phyloP scores from a whole-genome alignment of 2,888 invertebrate species.

The Rhabditophanes sp. region DNA sequence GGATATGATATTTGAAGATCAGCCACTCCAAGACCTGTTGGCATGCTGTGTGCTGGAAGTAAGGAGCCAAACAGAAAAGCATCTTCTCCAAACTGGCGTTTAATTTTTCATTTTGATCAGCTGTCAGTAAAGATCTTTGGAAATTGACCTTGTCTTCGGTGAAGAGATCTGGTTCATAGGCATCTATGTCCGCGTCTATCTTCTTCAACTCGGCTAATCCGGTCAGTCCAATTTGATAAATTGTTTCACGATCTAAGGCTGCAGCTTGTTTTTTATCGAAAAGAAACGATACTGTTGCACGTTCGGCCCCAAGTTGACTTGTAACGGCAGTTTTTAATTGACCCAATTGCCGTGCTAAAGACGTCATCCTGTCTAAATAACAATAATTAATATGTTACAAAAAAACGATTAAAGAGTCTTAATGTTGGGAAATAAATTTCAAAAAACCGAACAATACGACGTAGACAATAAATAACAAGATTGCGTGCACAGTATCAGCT shows the following conservation, averaged over 20 bases:
- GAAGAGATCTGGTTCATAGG: constrained; percentile 64
- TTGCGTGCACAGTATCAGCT: too few species aligned
- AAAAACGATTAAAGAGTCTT: too few species aligned
- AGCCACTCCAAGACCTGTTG: constrained; percentile 91
- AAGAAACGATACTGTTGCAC: constrained; percentile 58
- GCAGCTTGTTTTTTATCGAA: constrained; percentile 81
- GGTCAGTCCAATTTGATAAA: constrained; percentile 65
- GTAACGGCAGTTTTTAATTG: constrained; percentile 45
- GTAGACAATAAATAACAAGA: too few species aligned
- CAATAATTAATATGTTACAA: constrained; percentile 3
- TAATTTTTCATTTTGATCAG: constrained; percentile 61
- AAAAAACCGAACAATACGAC: too few species aligned
- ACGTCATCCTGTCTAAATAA: constrained; percentile 38
- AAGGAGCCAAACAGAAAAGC: constrained; percentile 64
- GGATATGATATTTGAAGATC: constrained; percentile 59
- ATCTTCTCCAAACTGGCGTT: constrained; percentile 63
- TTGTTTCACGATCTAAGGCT: constrained; percentile 63
- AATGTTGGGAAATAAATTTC: too few species aligned
- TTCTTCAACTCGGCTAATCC: constrained; percentile 68
- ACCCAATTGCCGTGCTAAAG: constrained; percentile 46
- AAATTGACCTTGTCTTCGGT: constrained; percentile 60
- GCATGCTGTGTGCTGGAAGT: constrained; percentile 64
- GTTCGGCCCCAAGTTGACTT: constrained; percentile 36
- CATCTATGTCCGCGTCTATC: constrained; percentile 58
- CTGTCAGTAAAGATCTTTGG: constrained; percentile 52